These are phyloP conservation scores for Paedocypris micromegethes DNA, from an alignment of 2,797 vertebrate species.

Conservation along the genomic window DNA sequence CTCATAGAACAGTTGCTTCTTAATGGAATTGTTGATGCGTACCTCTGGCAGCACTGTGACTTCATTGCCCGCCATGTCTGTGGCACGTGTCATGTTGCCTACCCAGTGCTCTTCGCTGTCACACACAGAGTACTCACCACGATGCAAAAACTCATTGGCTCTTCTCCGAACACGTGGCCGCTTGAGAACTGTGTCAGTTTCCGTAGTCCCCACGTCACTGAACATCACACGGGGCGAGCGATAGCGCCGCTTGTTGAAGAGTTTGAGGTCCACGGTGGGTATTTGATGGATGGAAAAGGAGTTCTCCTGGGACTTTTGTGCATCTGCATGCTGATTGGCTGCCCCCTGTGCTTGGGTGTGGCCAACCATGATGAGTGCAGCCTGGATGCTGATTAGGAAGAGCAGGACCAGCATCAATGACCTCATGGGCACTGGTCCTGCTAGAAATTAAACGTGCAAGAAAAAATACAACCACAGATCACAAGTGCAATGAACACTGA, in stretches of 20 bases:
- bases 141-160: slow-evolving; percentile 75
- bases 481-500: too few species aligned
- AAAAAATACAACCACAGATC: neutral
- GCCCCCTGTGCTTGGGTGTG: slow-evolving; percentile 68
- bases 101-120: slow-evolving; percentile 93
- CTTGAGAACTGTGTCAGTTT: slow-evolving; percentile 54
- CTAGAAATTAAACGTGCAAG: slow-evolving; percentile 1
- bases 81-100: slow-evolving; percentile 86
- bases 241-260: slow-evolving; percentile 83
- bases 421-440: slow-evolving; percentile 91
- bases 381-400: slow-evolving; percentile 91
- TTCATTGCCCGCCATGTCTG: slow-evolving; percentile 87
- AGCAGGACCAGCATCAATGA: slow-evolving; percentile 94
- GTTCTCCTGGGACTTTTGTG: slow-evolving; percentile 34
- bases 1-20: slow-evolving; percentile 95
- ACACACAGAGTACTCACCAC: slow-evolving; percentile 92
- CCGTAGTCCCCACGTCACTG: slow-evolving; percentile 79
- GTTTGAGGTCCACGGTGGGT: slow-evolving; percentile 82
- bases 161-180: slow-evolving; percentile 71
- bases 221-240: slow-evolving; percentile 86
- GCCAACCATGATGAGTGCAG: slow-evolving; percentile 84
- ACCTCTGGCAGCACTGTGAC: slow-evolving; percentile 89
- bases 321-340: slow-evolving; percentile 65
- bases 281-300: slow-evolving; percentile 56
- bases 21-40: slow-evolving; percentile 86